A percentile compares a stretch with the other conserved stretches of the same genome.
phyloP scores from a whole-genome alignment of 1,140 invertebrate genomes.

The Drosophila oshimai region DNA sequence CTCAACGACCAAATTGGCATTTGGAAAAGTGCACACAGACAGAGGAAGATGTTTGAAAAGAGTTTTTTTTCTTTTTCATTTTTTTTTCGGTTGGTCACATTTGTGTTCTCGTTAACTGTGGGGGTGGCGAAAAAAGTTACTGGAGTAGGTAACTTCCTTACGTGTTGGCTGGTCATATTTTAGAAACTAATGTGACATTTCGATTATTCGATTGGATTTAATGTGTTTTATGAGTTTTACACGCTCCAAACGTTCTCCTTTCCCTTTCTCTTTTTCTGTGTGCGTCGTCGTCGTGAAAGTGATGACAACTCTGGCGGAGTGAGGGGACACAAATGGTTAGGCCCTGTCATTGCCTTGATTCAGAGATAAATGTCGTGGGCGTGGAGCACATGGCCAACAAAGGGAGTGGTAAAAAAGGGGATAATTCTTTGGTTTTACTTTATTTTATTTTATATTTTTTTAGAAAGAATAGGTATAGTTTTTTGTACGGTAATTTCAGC shows the following conservation, averaged over 20 bases:
- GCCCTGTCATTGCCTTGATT: slow-evolving; percentile 41
- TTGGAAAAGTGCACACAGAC: slow-evolving; percentile 55
- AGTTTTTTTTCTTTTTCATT: slow-evolving; percentile 32
- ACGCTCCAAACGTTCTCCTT: slow-evolving; percentile 49
- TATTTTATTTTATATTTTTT: not conserved
- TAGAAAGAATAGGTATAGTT: not conserved
- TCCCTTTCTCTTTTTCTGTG: not conserved
- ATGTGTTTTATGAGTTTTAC: slow-evolving; percentile 82
- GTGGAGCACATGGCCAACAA: slow-evolving; percentile 24
- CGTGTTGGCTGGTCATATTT: slow-evolving; percentile 75
- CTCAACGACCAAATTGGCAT: slow-evolving; percentile 37
- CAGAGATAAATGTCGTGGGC: slow-evolving; percentile 47
- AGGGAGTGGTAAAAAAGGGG: not conserved
- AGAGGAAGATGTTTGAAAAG: slow-evolving; percentile 54
- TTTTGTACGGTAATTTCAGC: no score
- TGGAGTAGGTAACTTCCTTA: slow-evolving; percentile 44
- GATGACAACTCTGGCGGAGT: slow-evolving; percentile 43
- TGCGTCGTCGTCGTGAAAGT: slow-evolving; percentile 22
- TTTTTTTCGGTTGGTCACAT: slow-evolving; percentile 40
- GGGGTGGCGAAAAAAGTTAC: not conserved
- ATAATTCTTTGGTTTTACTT: not conserved
- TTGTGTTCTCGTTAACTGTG: slow-evolving; percentile 61
- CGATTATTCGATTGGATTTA: slow-evolving; percentile 83
- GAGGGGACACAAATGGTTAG: slow-evolving; percentile 24
- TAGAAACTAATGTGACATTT: slow-evolving; percentile 83